Conservation (phyloP, 2,888 invertebrate genomes). For the Agonum fuliginosum region DNA sequence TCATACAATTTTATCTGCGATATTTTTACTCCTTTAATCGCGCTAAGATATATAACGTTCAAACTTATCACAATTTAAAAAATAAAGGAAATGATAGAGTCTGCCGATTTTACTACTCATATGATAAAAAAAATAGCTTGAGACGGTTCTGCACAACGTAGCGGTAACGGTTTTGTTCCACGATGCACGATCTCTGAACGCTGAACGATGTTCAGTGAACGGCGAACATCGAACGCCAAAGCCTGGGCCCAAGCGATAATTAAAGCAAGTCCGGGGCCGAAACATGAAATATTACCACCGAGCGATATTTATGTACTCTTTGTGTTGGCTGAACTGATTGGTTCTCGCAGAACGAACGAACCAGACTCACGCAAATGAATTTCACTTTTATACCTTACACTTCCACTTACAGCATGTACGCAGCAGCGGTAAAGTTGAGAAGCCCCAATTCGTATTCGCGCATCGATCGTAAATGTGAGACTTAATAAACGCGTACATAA, state of each 20-base stretch:
- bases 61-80: neutral
- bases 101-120: neutral
- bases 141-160: neutral
- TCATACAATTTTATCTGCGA: neutral
- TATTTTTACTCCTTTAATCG: neutral
- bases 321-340: conserved; percentile 51
- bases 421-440: conserved; percentile 19
- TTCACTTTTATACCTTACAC: conserved; percentile 42
- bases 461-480: conserved; percentile 17
- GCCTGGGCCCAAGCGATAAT: conserved; percentile 42
- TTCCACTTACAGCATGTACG: conserved; percentile 9
- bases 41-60: neutral
- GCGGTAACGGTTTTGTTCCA: neutral
- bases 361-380: conserved; percentile 45
- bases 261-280: conserved; percentile 47
- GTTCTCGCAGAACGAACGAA: conserved; percentile 33
- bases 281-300: conserved; percentile 45
- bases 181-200: conserved; percentile 23
- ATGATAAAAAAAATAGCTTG: conserved; percentile 1
- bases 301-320: conserved; percentile 52
- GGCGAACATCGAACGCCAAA: neutral
- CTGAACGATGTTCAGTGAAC: neutral
- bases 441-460: conserved; percentile 24
- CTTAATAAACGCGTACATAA: conserved; percentile 28
- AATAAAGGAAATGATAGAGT: neutral